These are phyloP conservation scores for Andricus quercusramuli DNA, from an alignment of 2,888 invertebrate genomes.

Conservation along the genomic window DNA sequence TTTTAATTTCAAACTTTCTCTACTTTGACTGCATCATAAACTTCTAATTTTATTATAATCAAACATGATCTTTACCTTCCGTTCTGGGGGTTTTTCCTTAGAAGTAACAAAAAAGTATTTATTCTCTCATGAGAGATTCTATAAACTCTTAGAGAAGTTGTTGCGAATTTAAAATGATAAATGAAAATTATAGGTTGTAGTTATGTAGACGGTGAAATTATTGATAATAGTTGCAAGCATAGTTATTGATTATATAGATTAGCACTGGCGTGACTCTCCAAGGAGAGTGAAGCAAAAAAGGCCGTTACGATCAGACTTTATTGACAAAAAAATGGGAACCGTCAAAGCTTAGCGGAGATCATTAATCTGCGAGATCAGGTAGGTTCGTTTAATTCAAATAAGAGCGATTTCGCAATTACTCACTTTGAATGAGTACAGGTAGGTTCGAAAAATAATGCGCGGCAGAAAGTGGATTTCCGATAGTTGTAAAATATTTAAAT, in stretches of 20 bases:
- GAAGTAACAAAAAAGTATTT: background rate
- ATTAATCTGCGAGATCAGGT: background rate
- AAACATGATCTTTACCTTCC: background rate
- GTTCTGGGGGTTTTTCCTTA: background rate
- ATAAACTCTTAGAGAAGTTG: background rate
- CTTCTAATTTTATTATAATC: background rate
- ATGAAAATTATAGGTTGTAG: background rate
- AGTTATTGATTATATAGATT: background rate
- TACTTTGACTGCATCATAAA: background rate
- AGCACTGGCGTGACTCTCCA: background rate
- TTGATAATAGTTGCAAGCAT: conserved; percentile 16
- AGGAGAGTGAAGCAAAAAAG: background rate
- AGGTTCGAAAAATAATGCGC: background rate
- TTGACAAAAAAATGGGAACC: background rate
- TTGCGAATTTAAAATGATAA: background rate
- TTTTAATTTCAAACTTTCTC: background rate
- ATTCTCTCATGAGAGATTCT: background rate
- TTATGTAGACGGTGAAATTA: background rate
- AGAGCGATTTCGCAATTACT: background rate
- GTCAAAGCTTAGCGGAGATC: background rate
- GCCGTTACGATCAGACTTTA: background rate
- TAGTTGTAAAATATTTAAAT: background rate
- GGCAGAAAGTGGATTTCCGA: background rate
- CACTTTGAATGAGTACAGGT: background rate
- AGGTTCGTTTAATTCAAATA: background rate